A percentile compares a stretch with the other conserved stretches of the same genome.
Conservation (phyloP, 1,140 invertebrate genomes). For the Luehdorfia chinensis region DNA sequence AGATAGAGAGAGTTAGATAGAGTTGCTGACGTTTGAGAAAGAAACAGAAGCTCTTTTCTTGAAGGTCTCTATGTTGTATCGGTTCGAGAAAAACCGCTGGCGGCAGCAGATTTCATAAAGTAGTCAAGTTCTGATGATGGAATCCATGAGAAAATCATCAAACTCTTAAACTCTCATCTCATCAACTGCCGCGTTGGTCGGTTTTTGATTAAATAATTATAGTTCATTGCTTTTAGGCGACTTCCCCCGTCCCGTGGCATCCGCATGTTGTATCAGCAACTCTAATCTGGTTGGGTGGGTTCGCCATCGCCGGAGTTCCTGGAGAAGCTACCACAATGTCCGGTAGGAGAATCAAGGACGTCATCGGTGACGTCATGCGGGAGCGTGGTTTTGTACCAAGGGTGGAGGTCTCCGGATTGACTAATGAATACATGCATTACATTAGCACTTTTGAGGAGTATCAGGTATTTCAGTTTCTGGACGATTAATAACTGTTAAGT, state of each 20-base stretch:
- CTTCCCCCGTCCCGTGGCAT: conserved; percentile 92
- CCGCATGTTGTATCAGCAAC: conserved; percentile 90
- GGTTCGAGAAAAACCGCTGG: too few relatives aligned
- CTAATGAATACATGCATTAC: conserved; percentile 94
- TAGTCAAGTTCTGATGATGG: too few relatives aligned
- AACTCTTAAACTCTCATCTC: too few relatives aligned
- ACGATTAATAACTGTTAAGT: too few relatives aligned
- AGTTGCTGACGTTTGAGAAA: too few relatives aligned
- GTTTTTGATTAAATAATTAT: not conserved
- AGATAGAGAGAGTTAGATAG: too few relatives aligned
- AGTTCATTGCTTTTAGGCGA: conserved; percentile 79
- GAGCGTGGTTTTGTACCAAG: conserved; percentile 64
- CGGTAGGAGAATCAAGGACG: conserved; percentile 86
- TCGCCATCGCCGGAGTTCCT: conserved; percentile 88
- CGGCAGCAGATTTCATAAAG: too few relatives aligned
- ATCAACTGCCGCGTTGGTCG: too few relatives aligned
- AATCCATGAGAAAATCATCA: too few relatives aligned
- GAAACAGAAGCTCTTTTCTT: too few relatives aligned
- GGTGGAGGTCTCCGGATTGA: conserved; percentile 89
- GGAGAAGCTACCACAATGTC: conserved; percentile 98
- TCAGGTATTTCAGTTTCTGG: conserved; percentile 82
- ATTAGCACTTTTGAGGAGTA: conserved; percentile 95
- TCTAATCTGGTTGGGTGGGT: conserved; percentile 85
- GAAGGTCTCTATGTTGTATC: too few relatives aligned
- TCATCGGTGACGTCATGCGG: conserved; percentile 75